Conservation (phyloP, 2,888 invertebrate genomes). For the Brachyptera putata region DNA sequence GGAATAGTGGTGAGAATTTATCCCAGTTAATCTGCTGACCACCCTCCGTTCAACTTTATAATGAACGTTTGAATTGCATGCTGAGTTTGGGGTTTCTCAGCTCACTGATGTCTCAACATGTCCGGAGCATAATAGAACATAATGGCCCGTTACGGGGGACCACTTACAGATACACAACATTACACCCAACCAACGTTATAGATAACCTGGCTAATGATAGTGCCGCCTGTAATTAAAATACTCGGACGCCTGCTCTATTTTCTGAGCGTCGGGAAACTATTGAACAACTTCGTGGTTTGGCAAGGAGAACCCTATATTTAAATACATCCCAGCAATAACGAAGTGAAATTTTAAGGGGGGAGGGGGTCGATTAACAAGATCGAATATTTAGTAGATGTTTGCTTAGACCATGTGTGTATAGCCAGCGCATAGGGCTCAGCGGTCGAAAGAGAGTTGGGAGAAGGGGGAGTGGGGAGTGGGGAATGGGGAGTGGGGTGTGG, state of each 20-base stretch:
- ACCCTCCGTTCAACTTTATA: slow-evolving; percentile 21
- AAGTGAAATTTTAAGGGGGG: no score
- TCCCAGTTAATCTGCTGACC: slow-evolving; percentile 26
- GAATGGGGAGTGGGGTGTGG: no score
- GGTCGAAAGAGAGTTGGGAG: no score
- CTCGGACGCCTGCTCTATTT: not conserved
- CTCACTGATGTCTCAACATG: not conserved
- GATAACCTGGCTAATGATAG: slow-evolving; percentile 1
- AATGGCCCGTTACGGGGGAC: slow-evolving; percentile 5
- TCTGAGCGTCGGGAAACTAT: no score
- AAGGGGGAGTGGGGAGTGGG: no score
- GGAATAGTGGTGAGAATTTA: slow-evolving; percentile 22
- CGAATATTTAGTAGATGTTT: no score
- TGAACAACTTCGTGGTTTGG: no score
- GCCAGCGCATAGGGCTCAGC: no score
- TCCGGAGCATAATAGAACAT: slow-evolving; percentile 1
- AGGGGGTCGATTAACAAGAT: no score
- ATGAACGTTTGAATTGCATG: slow-evolving; percentile 23
- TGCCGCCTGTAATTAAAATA: slow-evolving; percentile 4
- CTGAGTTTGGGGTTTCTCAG: slow-evolving; percentile 1
- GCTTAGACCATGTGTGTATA: no score
- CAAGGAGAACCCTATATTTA: no score
- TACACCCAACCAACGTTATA: not conserved
- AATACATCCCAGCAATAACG: no score
- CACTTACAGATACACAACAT: slow-evolving; percentile 8